phyloP scores from a whole-genome alignment of 2,113 vertebrate species.

The Lepisosteus oculatus region DNA sequence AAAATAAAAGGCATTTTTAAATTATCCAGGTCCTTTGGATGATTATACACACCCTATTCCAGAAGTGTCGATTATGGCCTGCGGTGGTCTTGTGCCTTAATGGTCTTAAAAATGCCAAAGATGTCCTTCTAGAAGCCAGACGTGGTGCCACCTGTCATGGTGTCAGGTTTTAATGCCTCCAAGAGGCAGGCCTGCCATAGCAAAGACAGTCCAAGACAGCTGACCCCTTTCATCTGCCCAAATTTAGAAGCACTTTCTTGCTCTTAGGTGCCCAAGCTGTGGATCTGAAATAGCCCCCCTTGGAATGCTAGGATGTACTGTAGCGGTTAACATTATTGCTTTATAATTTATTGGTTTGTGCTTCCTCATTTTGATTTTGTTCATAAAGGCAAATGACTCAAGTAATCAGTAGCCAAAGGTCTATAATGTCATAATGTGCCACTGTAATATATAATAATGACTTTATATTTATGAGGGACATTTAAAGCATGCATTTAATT shows the following conservation, averaged over 20 bases:
- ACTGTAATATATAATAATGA: background rate
- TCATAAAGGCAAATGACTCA: too few relatives aligned
- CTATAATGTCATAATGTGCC: background rate
- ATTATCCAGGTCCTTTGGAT: too few relatives aligned
- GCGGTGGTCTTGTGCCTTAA: slow-evolving; percentile 27
- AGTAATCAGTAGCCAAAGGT: background rate
- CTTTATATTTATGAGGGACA: background rate
- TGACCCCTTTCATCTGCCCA: slow-evolving; percentile 18
- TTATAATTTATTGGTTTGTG: slow-evolving; percentile 39
- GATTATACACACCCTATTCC: too few relatives aligned
- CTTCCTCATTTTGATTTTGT: too few relatives aligned
- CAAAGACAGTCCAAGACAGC: slow-evolving; percentile 21
- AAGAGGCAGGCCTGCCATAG: slow-evolving; percentile 30
- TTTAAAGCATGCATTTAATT: background rate
- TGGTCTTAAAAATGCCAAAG: slow-evolving; percentile 40
- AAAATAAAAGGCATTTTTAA: too few relatives aligned
- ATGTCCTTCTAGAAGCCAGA: slow-evolving; percentile 37
- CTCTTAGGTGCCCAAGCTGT: background rate
- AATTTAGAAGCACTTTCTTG: slow-evolving; percentile 19
- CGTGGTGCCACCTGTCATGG: slow-evolving; percentile 30
- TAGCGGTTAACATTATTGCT: slow-evolving; percentile 21
- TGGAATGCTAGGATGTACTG: slow-evolving; percentile 27
- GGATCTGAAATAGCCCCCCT: background rate
- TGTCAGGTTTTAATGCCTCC: slow-evolving; percentile 46
- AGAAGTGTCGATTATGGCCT: background rate